Conservation (phyloP, 2,888 invertebrate genomes). For the Aspidiotus destructor region DNA sequence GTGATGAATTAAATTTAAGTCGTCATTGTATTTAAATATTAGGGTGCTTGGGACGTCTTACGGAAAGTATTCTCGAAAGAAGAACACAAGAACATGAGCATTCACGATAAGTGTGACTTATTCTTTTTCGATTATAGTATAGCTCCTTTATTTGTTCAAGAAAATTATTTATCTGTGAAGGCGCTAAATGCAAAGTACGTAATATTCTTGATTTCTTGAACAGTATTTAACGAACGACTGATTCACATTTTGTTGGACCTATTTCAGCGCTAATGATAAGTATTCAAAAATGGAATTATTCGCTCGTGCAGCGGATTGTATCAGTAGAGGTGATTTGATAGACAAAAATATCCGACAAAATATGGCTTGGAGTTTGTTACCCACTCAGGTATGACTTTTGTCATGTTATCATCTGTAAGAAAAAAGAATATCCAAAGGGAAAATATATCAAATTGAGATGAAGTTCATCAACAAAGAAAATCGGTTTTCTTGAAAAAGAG, state of each 20-base stretch:
- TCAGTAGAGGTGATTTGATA: slow-evolving; percentile 76
- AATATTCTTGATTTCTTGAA: not conserved
- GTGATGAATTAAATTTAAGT: not conserved
- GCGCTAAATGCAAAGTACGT: slow-evolving; percentile 61
- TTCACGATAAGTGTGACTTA: slow-evolving; percentile 74
- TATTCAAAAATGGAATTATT: slow-evolving; percentile 56
- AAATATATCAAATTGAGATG: not conserved
- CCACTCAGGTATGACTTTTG: slow-evolving; percentile 47
- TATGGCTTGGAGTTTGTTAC: slow-evolving; percentile 79
- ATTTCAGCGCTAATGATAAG: slow-evolving; percentile 35
- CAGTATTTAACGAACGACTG: too few relatives aligned
- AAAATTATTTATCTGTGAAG: slow-evolving; percentile 80
- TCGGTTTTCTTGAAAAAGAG: not conserved
- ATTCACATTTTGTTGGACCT: not conserved
- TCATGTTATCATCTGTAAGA: not conserved
- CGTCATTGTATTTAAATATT: slow-evolving; percentile 35
- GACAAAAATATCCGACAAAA: slow-evolving; percentile 69
- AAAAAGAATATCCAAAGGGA: not conserved
- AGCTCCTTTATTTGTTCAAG: slow-evolving; percentile 93
- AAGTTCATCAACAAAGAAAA: not conserved
- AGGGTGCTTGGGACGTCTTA: slow-evolving; percentile 91
- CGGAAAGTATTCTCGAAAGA: slow-evolving; percentile 75
- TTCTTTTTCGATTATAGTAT: slow-evolving; percentile 97
- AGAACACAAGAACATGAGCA: slow-evolving; percentile 65
- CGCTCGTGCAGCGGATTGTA: slow-evolving; percentile 71